Conservation (phyloP, 2,888 invertebrate species). For the Phaedon cochleariae region DNA sequence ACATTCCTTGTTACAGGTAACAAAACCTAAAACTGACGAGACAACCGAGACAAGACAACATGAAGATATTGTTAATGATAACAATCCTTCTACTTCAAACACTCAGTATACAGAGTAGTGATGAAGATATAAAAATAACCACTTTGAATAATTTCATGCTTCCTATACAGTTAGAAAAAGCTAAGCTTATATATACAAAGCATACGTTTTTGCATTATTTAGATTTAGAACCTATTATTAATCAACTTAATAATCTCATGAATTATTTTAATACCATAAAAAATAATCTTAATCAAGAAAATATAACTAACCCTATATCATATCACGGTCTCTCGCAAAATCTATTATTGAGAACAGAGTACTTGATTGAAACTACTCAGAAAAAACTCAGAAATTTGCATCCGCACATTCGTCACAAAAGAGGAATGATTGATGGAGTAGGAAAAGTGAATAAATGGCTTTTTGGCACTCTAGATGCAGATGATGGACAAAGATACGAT, state of each 20-base stretch:
- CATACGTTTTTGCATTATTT: slow-evolving; percentile 2
- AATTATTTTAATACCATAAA: background rate
- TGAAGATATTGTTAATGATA: too few relatives aligned
- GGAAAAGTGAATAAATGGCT: slow-evolving; percentile 25
- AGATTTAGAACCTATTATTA: background rate
- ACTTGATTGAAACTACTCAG: background rate
- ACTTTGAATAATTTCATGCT: background rate
- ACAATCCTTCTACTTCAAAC: background rate
- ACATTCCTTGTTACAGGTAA: background rate
- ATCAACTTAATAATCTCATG: background rate
- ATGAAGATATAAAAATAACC: background rate
- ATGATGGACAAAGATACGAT: slow-evolving; percentile 21
- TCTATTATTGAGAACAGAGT: background rate
- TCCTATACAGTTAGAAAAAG: background rate
- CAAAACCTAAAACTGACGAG: too few relatives aligned
- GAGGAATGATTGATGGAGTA: slow-evolving; percentile 19
- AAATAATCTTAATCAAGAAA: background rate
- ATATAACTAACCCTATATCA: background rate
- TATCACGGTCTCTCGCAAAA: background rate
- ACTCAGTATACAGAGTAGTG: background rate
- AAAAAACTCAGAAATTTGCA: background rate
- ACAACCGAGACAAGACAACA: too few relatives aligned
- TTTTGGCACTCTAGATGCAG: slow-evolving; percentile 24
- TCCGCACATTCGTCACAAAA: slow-evolving; percentile 5
- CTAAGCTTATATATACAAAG: background rate